A percentile compares a stretch with the other conserved stretches of the same genome.
Evolutionary conservation across 2,113 vertebrate genomes (phyloP).

Genomic region (Platysternon megacephalum): DNA sequence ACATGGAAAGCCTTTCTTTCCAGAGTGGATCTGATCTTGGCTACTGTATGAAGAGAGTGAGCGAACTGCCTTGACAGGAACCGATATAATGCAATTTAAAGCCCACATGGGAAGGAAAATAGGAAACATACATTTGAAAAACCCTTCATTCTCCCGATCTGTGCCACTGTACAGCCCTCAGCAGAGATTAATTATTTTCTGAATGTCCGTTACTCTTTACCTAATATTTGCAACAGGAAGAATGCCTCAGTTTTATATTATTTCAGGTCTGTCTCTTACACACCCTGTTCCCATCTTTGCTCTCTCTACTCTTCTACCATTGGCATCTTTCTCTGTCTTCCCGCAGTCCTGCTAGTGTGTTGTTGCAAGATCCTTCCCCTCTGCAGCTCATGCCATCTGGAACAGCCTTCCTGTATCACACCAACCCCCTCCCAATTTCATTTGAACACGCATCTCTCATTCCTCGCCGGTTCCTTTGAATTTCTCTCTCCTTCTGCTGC

Average conservation of each 20-base stretch:
- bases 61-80: neutral
- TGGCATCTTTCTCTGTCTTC: neutral
- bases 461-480: neutral
- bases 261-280: neutral
- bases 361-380: neutral
- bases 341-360: neutral
- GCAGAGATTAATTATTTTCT: neutral
- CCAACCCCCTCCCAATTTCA: neutral
- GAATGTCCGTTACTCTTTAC: neutral
- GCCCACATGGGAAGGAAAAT: neutral
- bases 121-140: neutral
- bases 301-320: neutral
- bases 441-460: neutral
- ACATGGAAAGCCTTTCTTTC: neutral
- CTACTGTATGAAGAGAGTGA: neutral
- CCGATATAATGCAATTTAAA: neutral
- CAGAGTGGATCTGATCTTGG: neutral
- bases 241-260: neutral
- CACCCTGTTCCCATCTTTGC: rapidly evolving
- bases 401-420: neutral
- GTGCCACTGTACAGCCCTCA: neutral
- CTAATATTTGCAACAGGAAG: rapidly evolving
- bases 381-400: constrained; percentile 6
- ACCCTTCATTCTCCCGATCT: neutral
- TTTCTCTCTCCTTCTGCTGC: neutral